Conservation (phyloP, 2,797 vertebrate genomes). For the Galago senegalensis region DNA sequence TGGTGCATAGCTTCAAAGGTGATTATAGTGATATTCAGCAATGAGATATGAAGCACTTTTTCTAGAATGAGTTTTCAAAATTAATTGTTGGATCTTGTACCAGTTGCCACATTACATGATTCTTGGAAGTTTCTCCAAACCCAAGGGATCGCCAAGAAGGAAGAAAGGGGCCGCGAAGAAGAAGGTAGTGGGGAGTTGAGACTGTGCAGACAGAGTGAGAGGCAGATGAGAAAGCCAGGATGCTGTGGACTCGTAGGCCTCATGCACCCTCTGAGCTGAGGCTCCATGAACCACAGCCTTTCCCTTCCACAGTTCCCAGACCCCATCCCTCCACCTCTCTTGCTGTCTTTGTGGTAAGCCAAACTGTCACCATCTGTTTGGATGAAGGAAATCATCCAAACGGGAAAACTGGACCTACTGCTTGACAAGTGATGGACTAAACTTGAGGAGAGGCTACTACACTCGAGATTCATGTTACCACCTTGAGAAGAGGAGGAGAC, state of each 20-base stretch:
- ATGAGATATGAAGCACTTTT: too few relatives aligned
- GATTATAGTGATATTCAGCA: too few relatives aligned
- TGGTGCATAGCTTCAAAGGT: too few relatives aligned
- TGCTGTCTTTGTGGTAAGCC: constrained; percentile 26
- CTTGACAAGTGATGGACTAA: not conserved
- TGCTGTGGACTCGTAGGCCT: not conserved
- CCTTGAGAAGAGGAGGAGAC: not conserved
- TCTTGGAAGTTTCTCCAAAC: not conserved
- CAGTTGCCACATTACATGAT: not conserved
- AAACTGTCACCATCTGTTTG: not conserved
- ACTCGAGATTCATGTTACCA: not conserved
- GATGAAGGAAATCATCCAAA: constrained; percentile 1
- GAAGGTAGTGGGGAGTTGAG: not conserved
- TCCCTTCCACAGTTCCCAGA: fast-evolving
- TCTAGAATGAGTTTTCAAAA: too few relatives aligned
- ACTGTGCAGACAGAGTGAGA: not conserved
- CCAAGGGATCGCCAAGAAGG: not conserved
- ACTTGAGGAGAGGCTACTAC: not conserved
- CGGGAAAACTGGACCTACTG: not conserved
- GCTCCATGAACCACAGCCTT: not conserved
- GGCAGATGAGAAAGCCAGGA: not conserved
- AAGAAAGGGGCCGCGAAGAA: not conserved
- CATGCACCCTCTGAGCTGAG: not conserved
- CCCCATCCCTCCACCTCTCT: not conserved
- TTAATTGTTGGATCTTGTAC: too few relatives aligned